phyloP scores from a whole-genome alignment of 1,140 invertebrate genomes.

The Armadillidium nasatum region DNA sequence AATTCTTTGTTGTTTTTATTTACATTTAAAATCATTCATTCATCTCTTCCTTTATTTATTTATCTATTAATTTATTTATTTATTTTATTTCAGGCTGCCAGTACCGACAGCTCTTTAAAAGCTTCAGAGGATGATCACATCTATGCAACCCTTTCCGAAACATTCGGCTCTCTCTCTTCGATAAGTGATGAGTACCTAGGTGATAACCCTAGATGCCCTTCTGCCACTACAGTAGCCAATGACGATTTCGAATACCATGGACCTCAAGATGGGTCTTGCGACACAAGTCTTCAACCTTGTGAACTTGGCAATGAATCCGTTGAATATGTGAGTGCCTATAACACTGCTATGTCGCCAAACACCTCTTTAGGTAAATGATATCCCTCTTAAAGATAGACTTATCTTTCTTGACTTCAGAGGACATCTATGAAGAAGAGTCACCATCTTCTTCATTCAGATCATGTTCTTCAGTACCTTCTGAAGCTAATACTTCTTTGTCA shows the following conservation, averaged over 20 bases:
- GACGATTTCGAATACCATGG: slow-evolving; percentile 62
- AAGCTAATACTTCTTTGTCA: neutral
- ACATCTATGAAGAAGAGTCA: slow-evolving; percentile 24
- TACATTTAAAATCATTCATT: no score
- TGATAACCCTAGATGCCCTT: slow-evolving; percentile 47
- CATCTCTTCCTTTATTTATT: no score
- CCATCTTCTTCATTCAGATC: slow-evolving; percentile 29
- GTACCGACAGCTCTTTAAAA: slow-evolving; percentile 40
- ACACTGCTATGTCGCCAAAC: slow-evolving; percentile 8
- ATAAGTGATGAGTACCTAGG: slow-evolving; percentile 43
- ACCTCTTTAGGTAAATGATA: neutral
- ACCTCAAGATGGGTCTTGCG: slow-evolving; percentile 21
- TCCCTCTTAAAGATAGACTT: slow-evolving; percentile 8
- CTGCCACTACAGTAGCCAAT: slow-evolving; percentile 62
- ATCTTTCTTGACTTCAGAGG: slow-evolving; percentile 29
- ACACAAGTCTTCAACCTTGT: no score
- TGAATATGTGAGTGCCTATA: slow-evolving; percentile 26
- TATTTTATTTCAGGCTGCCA: slow-evolving; percentile 30
- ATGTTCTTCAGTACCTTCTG: slow-evolving; percentile 8
- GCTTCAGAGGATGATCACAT: slow-evolving; percentile 49
- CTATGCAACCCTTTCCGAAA: slow-evolving; percentile 56
- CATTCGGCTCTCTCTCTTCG: slow-evolving; percentile 47
- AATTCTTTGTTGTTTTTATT: no score
- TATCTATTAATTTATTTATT: neutral
- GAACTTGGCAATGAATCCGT: no score